Conservation (phyloP, 2,888 invertebrate species). For the Dynastes grantii region DNA sequence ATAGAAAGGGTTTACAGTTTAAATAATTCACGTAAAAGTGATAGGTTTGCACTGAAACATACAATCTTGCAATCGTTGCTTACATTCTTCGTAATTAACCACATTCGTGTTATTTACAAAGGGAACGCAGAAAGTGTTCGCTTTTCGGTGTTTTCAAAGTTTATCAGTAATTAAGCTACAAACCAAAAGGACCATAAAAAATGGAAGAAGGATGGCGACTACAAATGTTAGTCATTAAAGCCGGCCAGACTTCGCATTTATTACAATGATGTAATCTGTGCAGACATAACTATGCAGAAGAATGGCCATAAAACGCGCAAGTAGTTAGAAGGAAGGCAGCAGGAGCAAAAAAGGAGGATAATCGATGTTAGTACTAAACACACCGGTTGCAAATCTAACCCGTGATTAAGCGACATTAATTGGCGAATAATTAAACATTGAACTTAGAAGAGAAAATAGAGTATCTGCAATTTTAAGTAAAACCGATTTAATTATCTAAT, state of each 20-base stretch:
- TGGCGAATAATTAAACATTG: constrained; percentile 15
- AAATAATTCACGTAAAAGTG: too few species aligned
- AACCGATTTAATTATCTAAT: too few species aligned
- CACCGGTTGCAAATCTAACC: constrained; percentile 18
- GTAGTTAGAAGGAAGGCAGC: background rate
- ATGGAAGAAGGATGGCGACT: background rate
- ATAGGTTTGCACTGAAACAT: too few species aligned
- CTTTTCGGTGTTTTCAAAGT: background rate
- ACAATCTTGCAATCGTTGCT: too few species aligned
- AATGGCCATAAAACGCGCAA: constrained; percentile 6
- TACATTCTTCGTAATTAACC: too few species aligned
- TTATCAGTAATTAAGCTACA: constrained; percentile 22
- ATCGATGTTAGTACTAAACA: constrained; percentile 4
- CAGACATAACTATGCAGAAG: constrained; percentile 26
- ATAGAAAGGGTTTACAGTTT: too few species aligned
- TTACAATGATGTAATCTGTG: constrained; percentile 28
- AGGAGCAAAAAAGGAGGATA: constrained; percentile 13
- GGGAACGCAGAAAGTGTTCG: too few species aligned
- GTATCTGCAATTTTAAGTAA: too few species aligned
- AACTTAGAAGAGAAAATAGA: too few species aligned
- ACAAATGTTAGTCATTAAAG: constrained; percentile 32
- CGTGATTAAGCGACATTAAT: background rate
- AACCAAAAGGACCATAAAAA: constrained; percentile 8
- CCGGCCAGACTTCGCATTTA: constrained; percentile 22
- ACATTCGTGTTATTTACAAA: too few species aligned